Conservation (phyloP, 2,113 vertebrate species). For the Bothrops jararaca region DNA sequence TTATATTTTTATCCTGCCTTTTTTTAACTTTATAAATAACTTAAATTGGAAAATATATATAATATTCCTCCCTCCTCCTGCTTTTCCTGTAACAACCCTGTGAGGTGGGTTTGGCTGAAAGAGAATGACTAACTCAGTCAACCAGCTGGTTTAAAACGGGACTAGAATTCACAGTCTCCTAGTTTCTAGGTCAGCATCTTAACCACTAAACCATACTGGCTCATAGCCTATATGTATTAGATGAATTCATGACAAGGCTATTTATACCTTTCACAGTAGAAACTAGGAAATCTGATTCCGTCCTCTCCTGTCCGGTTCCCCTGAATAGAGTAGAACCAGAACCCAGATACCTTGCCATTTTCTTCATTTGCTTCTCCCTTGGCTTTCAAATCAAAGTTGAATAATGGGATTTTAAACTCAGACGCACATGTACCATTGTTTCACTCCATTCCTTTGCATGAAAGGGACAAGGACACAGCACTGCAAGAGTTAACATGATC, state of each 20-base stretch:
- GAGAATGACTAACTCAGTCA: not conserved
- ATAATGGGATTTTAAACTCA: too few relatives aligned
- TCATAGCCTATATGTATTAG: not conserved
- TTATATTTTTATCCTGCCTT: not conserved
- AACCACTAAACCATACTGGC: not conserved
- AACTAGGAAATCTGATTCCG: not conserved
- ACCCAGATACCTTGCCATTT: not conserved
- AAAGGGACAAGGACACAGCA: not conserved
- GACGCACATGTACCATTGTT: not conserved
- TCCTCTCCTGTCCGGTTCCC: not conserved
- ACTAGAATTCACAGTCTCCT: not conserved
- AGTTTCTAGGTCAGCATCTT: not conserved
- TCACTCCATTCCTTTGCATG: not conserved
- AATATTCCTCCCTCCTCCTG: not conserved
- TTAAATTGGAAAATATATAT: not conserved
- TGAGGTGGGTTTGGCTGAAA: not conserved
- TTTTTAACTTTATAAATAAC: not conserved
- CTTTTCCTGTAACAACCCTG: not conserved
- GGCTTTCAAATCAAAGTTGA: not conserved
- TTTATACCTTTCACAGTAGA: not conserved
- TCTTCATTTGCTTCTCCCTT: not conserved
- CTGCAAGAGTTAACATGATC: constrained; percentile 1
- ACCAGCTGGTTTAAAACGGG: not conserved
- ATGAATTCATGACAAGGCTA: not conserved
- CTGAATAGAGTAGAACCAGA: not conserved